These are phyloP conservation scores for Trachymyrmex cornetzi DNA, from an alignment of 1,140 invertebrate species.

Conservation along the genomic window DNA sequence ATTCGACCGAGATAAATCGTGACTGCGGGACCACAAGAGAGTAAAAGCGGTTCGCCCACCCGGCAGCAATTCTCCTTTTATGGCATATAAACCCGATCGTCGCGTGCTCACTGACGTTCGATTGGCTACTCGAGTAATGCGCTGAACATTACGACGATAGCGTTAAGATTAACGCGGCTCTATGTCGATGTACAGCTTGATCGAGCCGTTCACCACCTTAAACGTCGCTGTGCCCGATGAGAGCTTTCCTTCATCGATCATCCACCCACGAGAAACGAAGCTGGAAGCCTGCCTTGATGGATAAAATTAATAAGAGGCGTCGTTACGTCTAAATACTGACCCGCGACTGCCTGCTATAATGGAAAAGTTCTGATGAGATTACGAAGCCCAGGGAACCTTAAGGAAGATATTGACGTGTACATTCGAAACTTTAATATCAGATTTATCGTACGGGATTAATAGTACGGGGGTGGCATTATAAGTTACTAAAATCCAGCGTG, in stretches of 20 bases:
- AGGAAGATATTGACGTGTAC: conserved; percentile 31
- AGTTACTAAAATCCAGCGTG: conserved; percentile 19
- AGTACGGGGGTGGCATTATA: not conserved
- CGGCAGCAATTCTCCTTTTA: conserved; percentile 75
- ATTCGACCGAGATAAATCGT: conserved; percentile 47
- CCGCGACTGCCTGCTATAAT: conserved; percentile 26
- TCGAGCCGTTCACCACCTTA: not conserved
- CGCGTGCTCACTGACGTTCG: conserved; percentile 69
- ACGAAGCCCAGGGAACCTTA: not conserved
- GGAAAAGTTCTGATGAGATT: conserved; percentile 52
- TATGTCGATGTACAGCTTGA: conserved; percentile 36
- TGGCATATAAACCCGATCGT: conserved; percentile 76
- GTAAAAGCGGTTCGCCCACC: not conserved
- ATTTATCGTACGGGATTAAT: conserved; percentile 54
- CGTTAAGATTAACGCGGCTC: conserved; percentile 69
- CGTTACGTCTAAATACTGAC: conserved; percentile 54
- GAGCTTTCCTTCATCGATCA: conserved; percentile 32
- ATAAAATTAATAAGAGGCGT: conserved; percentile 49
- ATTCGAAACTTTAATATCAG: conserved; percentile 52
- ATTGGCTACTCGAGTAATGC: conserved; percentile 75
- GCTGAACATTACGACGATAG: conserved; percentile 68
- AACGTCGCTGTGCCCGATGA: conserved; percentile 12
- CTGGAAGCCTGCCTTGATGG: conserved; percentile 7
- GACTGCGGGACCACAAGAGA: not conserved
- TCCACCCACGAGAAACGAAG: not conserved